Base-by-base conservation (phyloP, 2,888 invertebrate genomes). In the Trisateles emortualis region DNA sequence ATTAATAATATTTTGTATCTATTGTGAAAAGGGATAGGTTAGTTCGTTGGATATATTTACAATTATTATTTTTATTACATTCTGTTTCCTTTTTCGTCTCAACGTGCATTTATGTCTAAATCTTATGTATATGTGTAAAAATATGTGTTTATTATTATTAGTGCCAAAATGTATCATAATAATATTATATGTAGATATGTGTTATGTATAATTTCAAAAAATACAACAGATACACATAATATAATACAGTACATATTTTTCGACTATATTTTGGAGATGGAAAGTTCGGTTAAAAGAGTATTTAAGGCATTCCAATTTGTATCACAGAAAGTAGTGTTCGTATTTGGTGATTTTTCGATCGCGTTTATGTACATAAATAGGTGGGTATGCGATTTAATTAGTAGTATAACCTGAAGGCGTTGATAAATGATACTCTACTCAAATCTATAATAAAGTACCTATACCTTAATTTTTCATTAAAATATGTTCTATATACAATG, bases 131-230 rank as follows among this genome's bases (percentile, higher is more conserved):
- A 35, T 64, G 52, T 64, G 56, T 49, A 24, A 51, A 47, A 64
- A 29, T 29, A 10, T 14, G 64, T 64, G 50, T 67, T 64, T 72
- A 8, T 68, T 63, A 60, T 72, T 72, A 63, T 59, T 73, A 74
- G 80, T 83, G 83, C 80, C 82, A 83, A 84, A 81, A 72, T 75
- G 61, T 63, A 58, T 53, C 51, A 59, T 59, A n/a, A n/a, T n/a
- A n/a, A 52, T 65, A 39, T 26, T 6, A 51, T 65, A 39, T 64
- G 32, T 69, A 68, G 59, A 36, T 64, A 59, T 52, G 22, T 47
- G 41, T 46, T 40, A 45, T 52, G 46, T 49, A 54, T 42, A 49
- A 49, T 30, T 49, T 42, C 56, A 50, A 50, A 50, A 47, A 45
- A 8, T 26, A 8, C 26, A 26, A 26, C 3, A 1, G 1, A 26